Evolutionary conservation across 2,113 vertebrate species (phyloP).

Genomic region (Phoxinus phoxinus): DNA sequence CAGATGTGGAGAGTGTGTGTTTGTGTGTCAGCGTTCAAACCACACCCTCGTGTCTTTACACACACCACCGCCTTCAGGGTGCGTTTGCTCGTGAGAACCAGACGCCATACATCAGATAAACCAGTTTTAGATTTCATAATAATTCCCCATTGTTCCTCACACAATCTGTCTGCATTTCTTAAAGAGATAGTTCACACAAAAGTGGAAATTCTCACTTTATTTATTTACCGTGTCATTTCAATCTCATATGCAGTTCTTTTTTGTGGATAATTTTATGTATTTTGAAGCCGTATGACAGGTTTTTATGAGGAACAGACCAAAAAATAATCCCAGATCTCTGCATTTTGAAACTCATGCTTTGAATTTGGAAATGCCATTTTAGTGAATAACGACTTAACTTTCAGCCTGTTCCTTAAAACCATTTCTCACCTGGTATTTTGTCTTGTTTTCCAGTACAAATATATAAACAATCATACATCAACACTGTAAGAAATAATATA

Average conservation of each 20-base stretch:
- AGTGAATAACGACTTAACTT: background rate
- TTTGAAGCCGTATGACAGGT: background rate
- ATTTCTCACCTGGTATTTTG: background rate
- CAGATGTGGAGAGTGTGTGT: constrained; percentile 15
- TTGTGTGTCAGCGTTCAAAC: background rate
- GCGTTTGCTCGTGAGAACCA: background rate
- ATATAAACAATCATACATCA: background rate
- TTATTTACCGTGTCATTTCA: background rate
- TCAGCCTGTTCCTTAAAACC: background rate
- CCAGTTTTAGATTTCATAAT: background rate
- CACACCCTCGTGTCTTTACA: constrained; percentile 20
- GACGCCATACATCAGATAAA: background rate
- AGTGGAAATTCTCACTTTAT: background rate
- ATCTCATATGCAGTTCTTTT: background rate
- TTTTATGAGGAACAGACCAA: background rate
- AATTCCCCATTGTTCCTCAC: too few relatives aligned
- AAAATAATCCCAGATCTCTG: background rate
- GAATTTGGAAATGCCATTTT: background rate
- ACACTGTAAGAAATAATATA: background rate
- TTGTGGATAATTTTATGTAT: background rate
- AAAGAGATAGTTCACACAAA: background rate
- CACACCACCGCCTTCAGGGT: background rate
- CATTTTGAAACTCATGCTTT: background rate
- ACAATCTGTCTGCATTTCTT: background rate
- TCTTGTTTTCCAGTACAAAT: background rate